Percentiles rank a stretch among this genome's conserved stretches.
Evolutionary conservation across 2,888 invertebrate genomes (phyloP).

Genomic region (Archaeoteleia sp.): DNA sequence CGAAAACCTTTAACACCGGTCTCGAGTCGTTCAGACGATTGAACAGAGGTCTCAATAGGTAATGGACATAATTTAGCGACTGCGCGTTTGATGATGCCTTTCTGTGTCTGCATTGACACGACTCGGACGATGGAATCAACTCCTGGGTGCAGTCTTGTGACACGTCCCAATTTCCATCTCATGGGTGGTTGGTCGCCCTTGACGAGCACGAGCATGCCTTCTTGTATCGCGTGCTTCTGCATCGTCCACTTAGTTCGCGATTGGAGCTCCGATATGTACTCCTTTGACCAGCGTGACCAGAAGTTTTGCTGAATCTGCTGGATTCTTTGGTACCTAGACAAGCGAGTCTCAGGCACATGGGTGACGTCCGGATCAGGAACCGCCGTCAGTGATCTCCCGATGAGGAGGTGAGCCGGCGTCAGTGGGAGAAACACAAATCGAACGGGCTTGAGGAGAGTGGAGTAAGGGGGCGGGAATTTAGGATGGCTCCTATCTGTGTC

Average conservation of each 20-base stretch:
- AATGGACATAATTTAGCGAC: too few species aligned
- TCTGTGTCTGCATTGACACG: too few species aligned
- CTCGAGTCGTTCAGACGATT: too few species aligned
- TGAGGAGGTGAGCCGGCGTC: slow-evolving; percentile 62
- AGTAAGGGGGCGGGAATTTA: slow-evolving; percentile 11
- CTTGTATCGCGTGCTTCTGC: too few species aligned
- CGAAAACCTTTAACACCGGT: too few species aligned
- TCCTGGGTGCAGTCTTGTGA: too few species aligned
- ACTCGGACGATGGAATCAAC: too few species aligned
- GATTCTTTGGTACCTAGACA: slow-evolving; percentile 48
- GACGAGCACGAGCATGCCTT: too few species aligned
- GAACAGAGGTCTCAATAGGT: too few species aligned
- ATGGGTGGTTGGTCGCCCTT: too few species aligned
- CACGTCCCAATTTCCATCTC: too few species aligned
- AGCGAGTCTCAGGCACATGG: slow-evolving; percentile 25
- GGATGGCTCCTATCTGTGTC: slow-evolving; percentile 1
- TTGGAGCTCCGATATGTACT: slow-evolving; percentile 52
- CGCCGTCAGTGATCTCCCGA: slow-evolving; percentile 51
- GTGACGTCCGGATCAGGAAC: slow-evolving; percentile 54
- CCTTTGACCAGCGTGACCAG: slow-evolving; percentile 42
- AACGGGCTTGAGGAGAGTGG: slow-evolving; percentile 52
- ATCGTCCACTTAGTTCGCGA: slow-evolving; percentile 51
- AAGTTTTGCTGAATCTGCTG: slow-evolving; percentile 45
- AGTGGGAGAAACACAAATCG: slow-evolving; percentile 51
- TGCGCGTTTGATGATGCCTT: too few species aligned